phyloP scores from a whole-genome alignment of 2,797 vertebrate species.

The Macropus fuliginosus region DNA sequence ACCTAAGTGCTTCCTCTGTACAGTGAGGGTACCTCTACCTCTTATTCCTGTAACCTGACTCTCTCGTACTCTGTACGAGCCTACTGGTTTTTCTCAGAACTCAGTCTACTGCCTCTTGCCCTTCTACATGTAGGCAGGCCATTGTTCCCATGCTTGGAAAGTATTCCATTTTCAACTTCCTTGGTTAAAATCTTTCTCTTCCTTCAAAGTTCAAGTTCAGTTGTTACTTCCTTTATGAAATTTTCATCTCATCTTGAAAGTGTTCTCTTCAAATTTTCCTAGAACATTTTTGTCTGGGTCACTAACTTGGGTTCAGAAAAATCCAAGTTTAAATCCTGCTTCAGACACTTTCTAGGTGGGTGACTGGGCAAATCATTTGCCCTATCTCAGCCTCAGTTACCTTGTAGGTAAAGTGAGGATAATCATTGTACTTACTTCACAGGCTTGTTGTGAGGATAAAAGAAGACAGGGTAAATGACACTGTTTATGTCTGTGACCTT shows the following conservation, averaged over 20 bases:
- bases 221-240: background rate
- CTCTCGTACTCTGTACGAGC: no score
- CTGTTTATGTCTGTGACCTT: no score
- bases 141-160: no score
- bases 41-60: no score
- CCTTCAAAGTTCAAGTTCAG: background rate
- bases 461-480: background rate
- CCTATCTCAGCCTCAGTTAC: background rate
- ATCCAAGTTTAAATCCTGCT: background rate
- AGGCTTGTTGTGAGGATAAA: background rate
- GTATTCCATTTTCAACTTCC: background rate
- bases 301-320: background rate
- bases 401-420: background rate
- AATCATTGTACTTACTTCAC: background rate
- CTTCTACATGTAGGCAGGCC: no score
- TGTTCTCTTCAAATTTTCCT: background rate
- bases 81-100: no score
- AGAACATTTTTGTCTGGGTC: background rate
- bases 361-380: background rate
- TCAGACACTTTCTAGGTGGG: background rate
- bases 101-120: no score
- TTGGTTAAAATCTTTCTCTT: background rate
- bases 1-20: background rate
- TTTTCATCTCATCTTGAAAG: background rate
- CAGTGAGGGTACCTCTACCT: no score